A percentile compares a stretch with the other conserved stretches of the same genome.
Conservation (phyloP, 2,797 vertebrate species). For the Cirrhinus molitorella region DNA sequence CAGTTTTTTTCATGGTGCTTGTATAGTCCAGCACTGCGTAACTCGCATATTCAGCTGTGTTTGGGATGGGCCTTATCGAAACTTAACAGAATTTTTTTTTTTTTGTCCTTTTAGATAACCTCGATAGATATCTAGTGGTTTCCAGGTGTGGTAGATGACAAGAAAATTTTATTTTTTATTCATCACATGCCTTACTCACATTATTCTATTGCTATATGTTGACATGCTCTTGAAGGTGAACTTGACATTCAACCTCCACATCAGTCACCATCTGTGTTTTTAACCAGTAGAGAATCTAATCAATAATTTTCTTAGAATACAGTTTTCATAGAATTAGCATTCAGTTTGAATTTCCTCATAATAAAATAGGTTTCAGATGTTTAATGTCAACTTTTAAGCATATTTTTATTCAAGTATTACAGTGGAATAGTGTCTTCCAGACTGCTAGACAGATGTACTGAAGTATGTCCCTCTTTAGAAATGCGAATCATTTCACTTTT, state of each 20-base stretch:
- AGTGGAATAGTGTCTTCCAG: background rate
- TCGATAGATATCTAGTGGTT: background rate
- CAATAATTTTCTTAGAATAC: background rate
- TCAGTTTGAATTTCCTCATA: background rate
- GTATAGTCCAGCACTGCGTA: background rate
- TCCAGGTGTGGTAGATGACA: background rate
- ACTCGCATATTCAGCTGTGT: background rate
- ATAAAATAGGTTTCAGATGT: background rate
- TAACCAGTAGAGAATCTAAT: background rate
- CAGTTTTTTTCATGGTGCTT: background rate
- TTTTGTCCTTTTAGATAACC: too few species aligned
- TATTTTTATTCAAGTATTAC: background rate
- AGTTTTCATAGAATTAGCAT: background rate
- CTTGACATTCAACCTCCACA: background rate
- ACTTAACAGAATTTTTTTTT: too few species aligned
- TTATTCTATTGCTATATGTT: background rate
- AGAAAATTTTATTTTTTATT: background rate
- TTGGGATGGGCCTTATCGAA: background rate
- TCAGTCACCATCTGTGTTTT: background rate
- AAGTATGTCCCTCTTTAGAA: conserved; percentile 12
- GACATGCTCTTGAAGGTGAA: background rate
- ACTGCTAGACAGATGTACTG: background rate
- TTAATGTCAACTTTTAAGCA: background rate
- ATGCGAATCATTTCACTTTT: background rate
- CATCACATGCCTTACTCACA: background rate